These are phyloP conservation scores for Polyodon spathula DNA, from an alignment of 2,113 vertebrate genomes.

Conservation along the genomic window DNA sequence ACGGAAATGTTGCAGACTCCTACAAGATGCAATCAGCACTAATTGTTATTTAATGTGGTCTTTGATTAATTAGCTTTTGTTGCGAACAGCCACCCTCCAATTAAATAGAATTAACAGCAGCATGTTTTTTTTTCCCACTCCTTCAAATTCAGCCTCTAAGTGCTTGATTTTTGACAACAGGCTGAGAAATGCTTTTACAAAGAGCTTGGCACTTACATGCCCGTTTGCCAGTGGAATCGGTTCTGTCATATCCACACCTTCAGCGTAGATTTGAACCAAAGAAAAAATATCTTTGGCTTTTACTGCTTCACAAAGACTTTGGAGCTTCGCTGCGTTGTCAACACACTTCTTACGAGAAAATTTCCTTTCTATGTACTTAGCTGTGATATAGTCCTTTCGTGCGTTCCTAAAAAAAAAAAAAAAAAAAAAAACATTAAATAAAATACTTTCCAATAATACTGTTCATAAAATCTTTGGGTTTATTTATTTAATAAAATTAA, in stretches of 20 bases:
- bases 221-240: slow-evolving; percentile 70
- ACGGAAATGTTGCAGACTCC: too few relatives aligned
- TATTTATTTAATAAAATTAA: too few relatives aligned
- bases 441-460: not conserved
- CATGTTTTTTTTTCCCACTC: too few relatives aligned
- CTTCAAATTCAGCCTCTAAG: too few relatives aligned
- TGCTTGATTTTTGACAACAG: too few relatives aligned
- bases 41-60: too few relatives aligned
- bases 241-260: slow-evolving; percentile 84
- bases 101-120: too few relatives aligned
- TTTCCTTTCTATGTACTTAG: slow-evolving; percentile 87
- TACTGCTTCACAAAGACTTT: slow-evolving; percentile 74
- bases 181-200: not conserved
- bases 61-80: too few relatives aligned
- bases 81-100: too few relatives aligned
- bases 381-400: slow-evolving; percentile 90
- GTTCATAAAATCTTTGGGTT: too few relatives aligned
- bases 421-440: not conserved
- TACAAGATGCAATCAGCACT: too few relatives aligned
- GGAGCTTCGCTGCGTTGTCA: slow-evolving; percentile 56
- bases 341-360: slow-evolving; percentile 62
- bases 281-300: slow-evolving; percentile 75
- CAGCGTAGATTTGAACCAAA: slow-evolving; percentile 80
- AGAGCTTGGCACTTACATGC: slow-evolving; percentile 65
- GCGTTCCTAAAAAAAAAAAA: too few relatives aligned